Conservation (phyloP, 2,888 invertebrate species). For the Amphipoea lucens region DNA sequence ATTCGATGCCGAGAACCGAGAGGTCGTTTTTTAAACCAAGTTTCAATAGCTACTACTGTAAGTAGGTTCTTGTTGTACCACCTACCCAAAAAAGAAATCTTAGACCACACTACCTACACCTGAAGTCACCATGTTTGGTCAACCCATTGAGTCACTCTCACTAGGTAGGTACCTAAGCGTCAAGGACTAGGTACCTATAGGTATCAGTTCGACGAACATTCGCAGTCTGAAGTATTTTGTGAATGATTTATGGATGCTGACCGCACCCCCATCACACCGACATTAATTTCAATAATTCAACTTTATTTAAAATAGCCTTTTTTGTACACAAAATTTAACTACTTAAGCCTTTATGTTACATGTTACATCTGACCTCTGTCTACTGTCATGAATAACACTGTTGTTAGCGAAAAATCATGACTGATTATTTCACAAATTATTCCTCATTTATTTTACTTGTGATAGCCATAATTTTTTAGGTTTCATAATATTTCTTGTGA, state of each 20-base stretch:
- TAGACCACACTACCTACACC: background rate
- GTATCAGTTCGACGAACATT: background rate
- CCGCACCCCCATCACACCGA: background rate
- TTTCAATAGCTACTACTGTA: background rate
- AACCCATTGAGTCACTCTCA: background rate
- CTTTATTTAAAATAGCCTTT: constrained; percentile 6
- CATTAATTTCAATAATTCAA: constrained; percentile 5
- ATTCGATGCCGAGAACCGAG: constrained; percentile 3
- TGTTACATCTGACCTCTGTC: constrained; percentile 22
- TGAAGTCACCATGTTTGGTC: background rate
- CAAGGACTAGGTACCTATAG: no score
- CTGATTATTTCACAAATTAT: constrained; percentile 23
- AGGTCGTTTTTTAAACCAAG: background rate
- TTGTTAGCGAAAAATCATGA: constrained; percentile 37
- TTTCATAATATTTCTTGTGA: constrained; percentile 24
- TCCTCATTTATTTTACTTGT: constrained; percentile 18
- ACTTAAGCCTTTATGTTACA: background rate
- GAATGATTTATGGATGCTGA: background rate
- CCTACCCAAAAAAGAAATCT: background rate
- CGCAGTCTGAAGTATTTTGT: background rate
- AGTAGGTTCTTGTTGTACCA: background rate
- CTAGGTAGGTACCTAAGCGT: background rate
- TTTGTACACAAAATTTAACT: constrained; percentile 10
- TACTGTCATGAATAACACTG: constrained; percentile 33
- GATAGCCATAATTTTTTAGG: constrained; percentile 13